Evolutionary conservation across 2,113 vertebrate species (phyloP).

Genomic region (Boleophthalmus pectinirostris): DNA sequence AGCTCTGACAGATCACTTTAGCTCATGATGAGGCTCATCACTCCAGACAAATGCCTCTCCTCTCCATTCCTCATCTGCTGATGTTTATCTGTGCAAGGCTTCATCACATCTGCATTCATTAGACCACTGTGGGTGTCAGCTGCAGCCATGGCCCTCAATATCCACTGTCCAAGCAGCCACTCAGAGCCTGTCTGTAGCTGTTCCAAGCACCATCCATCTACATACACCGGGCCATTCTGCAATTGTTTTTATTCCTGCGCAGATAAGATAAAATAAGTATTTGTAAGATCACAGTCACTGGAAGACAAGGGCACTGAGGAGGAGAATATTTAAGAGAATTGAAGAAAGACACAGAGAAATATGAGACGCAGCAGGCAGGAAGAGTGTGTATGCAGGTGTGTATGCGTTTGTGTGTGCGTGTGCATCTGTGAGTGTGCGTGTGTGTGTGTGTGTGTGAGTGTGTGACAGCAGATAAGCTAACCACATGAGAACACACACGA

Average conservation of each 20-base stretch:
- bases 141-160: background rate
- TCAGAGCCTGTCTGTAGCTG: background rate
- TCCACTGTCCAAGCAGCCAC: background rate
- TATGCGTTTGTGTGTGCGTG: background rate
- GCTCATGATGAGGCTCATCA: constrained; percentile 13
- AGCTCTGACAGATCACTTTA: constrained; percentile 19
- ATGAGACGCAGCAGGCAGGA: background rate
- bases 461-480: constrained; percentile 37
- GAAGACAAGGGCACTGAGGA: background rate
- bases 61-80: background rate
- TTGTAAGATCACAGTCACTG: background rate
- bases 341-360: constrained; percentile 1
- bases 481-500: constrained; percentile 31
- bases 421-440: background rate
- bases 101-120: constrained; percentile 18
- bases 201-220: constrained; percentile 4
- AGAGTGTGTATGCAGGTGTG: background rate
- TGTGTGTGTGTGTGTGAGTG: background rate
- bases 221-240: background rate
- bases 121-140: constrained; percentile 12
- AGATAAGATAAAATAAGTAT: constrained; percentile 9
- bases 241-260: constrained; percentile 1
- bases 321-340: background rate
- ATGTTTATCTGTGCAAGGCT: constrained; percentile 6
- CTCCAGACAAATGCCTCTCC: constrained; percentile 20